Evolutionary conservation across 2,888 invertebrate genomes (phyloP).

Genomic region (Exephanes ischioxanthus): DNA sequence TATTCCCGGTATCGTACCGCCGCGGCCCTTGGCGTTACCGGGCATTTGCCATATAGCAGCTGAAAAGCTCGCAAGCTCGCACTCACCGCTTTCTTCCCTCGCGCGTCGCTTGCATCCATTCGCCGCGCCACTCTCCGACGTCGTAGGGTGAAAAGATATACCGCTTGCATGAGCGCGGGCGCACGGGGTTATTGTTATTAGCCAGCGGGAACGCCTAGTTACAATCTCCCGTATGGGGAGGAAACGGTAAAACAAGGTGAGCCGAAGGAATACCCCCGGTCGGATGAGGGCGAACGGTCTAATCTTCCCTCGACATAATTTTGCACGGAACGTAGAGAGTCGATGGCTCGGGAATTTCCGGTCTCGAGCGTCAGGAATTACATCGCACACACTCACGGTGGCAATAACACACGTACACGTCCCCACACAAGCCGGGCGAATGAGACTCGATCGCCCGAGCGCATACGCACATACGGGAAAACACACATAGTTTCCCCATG

Average conservation of each 20-base stretch:
- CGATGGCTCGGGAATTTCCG: slow-evolving; percentile 53
- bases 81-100: slow-evolving; percentile 15
- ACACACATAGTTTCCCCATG: slow-evolving; percentile 32
- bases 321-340: slow-evolving; percentile 46
- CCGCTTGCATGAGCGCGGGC: slow-evolving; percentile 60
- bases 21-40: slow-evolving; percentile 32
- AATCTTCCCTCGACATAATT: slow-evolving; percentile 65
- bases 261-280: slow-evolving; percentile 4
- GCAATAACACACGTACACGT: slow-evolving; percentile 35
- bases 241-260: slow-evolving; percentile 37
- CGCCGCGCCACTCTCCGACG: slow-evolving; percentile 24
- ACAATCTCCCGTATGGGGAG: slow-evolving; percentile 16
- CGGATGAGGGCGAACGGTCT: slow-evolving; percentile 44
- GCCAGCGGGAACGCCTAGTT: slow-evolving; percentile 71
- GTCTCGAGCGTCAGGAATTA: slow-evolving; percentile 50
- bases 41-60: slow-evolving; percentile 40
- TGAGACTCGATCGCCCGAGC: not conserved
- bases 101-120: slow-evolving; percentile 28
- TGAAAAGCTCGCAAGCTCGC: slow-evolving; percentile 39
- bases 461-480: slow-evolving; percentile 24
- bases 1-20: slow-evolving; percentile 5
- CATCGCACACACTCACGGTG: slow-evolving; percentile 19
- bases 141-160: not conserved
- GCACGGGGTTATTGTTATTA: slow-evolving; percentile 77
- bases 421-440: not conserved